These are phyloP conservation scores for Lepisosteus osseus DNA, from an alignment of 2,113 vertebrate genomes.

Conservation along the genomic window DNA sequence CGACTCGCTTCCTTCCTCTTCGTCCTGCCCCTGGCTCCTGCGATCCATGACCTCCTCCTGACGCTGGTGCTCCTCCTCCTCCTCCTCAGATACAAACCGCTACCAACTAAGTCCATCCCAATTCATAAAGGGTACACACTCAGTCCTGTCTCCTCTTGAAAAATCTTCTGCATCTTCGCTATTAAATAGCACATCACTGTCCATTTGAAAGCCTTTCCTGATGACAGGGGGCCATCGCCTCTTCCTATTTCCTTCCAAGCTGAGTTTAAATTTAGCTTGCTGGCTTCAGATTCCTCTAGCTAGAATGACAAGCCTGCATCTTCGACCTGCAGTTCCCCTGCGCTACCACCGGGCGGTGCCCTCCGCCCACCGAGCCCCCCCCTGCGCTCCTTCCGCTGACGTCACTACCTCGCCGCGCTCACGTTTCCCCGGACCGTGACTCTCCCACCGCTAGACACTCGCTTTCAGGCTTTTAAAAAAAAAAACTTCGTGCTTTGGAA, in stretches of 20 bases:
- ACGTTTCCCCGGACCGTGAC: too few relatives aligned
- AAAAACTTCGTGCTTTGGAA: too few relatives aligned
- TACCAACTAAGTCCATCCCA: conserved; percentile 58
- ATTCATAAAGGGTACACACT: conserved; percentile 25
- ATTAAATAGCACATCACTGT: not conserved
- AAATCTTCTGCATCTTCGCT: conserved; percentile 13
- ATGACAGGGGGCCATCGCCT: not conserved
- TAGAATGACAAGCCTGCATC: conserved; percentile 7
- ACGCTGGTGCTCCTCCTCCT: conserved; percentile 39
- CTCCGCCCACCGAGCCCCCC: too few relatives aligned
- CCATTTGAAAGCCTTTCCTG: not conserved
- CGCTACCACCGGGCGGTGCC: too few relatives aligned
- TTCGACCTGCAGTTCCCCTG: not conserved
- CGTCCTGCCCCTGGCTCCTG: conserved; percentile 29
- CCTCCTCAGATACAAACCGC: conserved; percentile 9
- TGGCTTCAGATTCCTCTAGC: not conserved
- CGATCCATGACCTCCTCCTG: conserved; percentile 21
- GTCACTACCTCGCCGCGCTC: too few relatives aligned
- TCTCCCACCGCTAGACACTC: too few relatives aligned
- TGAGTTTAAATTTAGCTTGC: not conserved
- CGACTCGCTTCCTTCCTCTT: conserved; percentile 27
- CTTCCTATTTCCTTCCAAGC: too few relatives aligned
- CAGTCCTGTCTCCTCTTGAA: conserved; percentile 45
- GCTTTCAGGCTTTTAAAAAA: too few relatives aligned
- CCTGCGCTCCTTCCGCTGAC: too few relatives aligned